Base-by-base conservation (phyloP, 2,797 vertebrate genomes). In the Cephalopachus bancanus region DNA sequence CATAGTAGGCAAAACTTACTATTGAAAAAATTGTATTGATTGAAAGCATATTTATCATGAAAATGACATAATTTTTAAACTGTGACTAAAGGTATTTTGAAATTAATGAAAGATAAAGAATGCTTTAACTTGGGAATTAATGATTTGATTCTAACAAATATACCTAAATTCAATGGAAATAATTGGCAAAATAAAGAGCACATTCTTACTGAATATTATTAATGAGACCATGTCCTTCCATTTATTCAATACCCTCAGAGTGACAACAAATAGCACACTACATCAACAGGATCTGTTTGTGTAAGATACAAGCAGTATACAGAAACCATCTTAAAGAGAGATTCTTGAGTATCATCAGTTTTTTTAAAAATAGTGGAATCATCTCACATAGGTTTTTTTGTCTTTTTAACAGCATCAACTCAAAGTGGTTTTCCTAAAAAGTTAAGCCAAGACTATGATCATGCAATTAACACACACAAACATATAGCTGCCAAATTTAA, bases 21-120 rank as follows among this genome's bases (percentile, higher is more conserved):
- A 33, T 51, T 71, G 22, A 67, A 96, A 91, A 88, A 8, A 69
- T 84, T 33, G 91, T 78, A 91, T 89, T 90, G 95, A 62, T 91
- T 91, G 5, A 75, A 93, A 75, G 59, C 10, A 83, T 51, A 24
- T 76, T 95, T 95, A 86, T 20, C 44, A 85, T 91, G 89, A 89
- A 92, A n/a, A 85, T 72, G 53, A 3, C 20, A 89, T 76, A 81
- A 76, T 14, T 92, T 80, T 94, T 95, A 26, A 92, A 30, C 16
- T 60, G 5, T 53, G 55, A 83, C 3, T 88, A 84, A 74, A 86
- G 11, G 5, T 37, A 95, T 95, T 94, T 44, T 4, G 28, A 92
- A 96, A 89, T 81, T 72, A 92, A 83, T 67, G 24, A 85, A 91
- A 84, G 15, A 74, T 59, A 57, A 85, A 51, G 11, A 91, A 87